Percentiles rank a stretch among this genome's conserved stretches.
Conservation (phyloP, 2,888 invertebrate species). For the Beris morrisii region DNA sequence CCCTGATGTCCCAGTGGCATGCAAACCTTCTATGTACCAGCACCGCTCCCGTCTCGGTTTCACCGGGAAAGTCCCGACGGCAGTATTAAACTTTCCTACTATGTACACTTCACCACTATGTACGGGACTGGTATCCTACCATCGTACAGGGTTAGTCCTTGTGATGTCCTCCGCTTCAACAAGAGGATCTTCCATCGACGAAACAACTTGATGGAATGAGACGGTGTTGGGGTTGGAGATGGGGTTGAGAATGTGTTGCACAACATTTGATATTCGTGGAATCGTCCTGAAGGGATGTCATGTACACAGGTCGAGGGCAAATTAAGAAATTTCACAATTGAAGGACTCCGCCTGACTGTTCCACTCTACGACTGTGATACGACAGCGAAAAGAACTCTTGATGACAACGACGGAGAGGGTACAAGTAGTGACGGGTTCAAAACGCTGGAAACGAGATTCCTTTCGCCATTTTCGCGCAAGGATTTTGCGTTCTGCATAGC, state of each 20-base stretch:
- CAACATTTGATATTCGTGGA: slow-evolving; percentile 13
- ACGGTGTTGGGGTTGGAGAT: no score
- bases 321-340: slow-evolving; percentile 25
- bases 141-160: no score
- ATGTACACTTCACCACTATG: no score
- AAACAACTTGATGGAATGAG: no score
- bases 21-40: slow-evolving; percentile 23
- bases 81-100: no score
- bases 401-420: not conserved
- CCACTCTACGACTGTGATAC: not conserved
- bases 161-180: no score
- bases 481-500: slow-evolving; percentile 6
- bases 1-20: slow-evolving; percentile 33
- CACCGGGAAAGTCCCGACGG: no score
- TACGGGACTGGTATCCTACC: no score
- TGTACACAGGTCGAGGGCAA: slow-evolving; percentile 7
- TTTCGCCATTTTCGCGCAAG: not conserved
- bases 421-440: not conserved
- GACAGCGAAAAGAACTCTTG: not conserved
- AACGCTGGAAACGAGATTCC: slow-evolving; percentile 5
- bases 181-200: no score
- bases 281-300: slow-evolving; percentile 17
- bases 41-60: no score
- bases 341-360: not conserved
- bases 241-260: not conserved